Conservation (phyloP, 2,888 invertebrate species). For the Thereva nobilitata region DNA sequence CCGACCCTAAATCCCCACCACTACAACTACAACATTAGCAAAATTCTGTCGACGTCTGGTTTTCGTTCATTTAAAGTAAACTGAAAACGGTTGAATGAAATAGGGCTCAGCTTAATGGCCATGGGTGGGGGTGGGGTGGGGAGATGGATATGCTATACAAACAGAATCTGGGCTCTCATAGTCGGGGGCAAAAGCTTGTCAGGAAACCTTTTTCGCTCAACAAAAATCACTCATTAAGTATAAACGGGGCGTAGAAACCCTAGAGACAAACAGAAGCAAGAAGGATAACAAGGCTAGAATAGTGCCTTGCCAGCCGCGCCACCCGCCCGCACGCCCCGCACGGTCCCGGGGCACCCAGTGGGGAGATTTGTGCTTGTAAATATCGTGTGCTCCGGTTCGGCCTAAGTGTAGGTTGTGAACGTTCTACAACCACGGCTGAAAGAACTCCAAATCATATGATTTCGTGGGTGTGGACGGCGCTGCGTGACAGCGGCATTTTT, state of each 20-base stretch:
- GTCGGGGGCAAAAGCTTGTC: not conserved
- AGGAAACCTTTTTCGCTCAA: slow-evolving; percentile 4
- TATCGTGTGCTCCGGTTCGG: no score
- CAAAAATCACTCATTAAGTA: slow-evolving; percentile 15
- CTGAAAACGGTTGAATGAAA: not conserved
- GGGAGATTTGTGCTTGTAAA: no score
- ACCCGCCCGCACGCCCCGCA: no score
- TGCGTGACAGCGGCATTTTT: no score
- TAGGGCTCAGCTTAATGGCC: not conserved
- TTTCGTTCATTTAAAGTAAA: not conserved
- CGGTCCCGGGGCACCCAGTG: no score
- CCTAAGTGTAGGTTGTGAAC: no score
- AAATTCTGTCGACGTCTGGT: not conserved
- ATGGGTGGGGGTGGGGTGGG: not conserved
- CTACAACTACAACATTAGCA: not conserved
- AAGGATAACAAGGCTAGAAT: not conserved
- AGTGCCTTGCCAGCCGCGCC: no score
- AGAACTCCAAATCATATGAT: no score
- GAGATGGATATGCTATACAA: not conserved
- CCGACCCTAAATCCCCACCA: slow-evolving; percentile 3
- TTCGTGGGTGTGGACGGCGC: no score
- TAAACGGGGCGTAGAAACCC: not conserved
- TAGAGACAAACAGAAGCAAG: not conserved
- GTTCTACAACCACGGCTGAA: no score
- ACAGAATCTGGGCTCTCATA: not conserved